Base-by-base conservation (phyloP, 2,113 vertebrate genomes). In the Nyctereutes procyonoides region DNA sequence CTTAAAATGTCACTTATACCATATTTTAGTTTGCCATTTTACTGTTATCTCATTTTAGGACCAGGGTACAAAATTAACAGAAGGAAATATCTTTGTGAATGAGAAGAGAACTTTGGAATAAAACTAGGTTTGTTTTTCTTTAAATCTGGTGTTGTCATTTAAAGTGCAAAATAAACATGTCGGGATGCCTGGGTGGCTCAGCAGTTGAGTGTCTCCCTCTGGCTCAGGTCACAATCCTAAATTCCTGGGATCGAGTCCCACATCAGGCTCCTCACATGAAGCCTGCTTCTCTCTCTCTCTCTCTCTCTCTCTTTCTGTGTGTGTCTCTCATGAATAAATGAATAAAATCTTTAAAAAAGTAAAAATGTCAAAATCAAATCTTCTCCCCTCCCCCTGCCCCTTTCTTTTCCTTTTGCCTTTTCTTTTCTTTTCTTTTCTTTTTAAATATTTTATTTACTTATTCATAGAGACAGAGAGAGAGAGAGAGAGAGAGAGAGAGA, bases 341-440 rank as follows among this genome's bases (percentile, higher is more conserved):
- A 43, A 43, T 43, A 43, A 43, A 43, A 43, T 43, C 6, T 43
- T 43, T 43, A 1, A 43, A 43, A 43, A 93, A 43, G n/a, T n/a
- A 35, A 92, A 56, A 5, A 73, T 43, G 6, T 24, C 5, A 58
- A 82, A 92, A 24, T 83, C 51, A 8, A 53, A 24, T 55, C 2
- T 51, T 55, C 2, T 51, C 1, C 51, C 63, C 43, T 48, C 4
- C 2, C 13, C 2, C 43, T 43, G 43, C 43, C 13, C 1, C 62
- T 14, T 24, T 51, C 6, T 65, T 56, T 16, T 81, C 35, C 58
- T 51, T 76, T 93, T 71, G 4, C 1, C 20, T 93, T 90, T 80
- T 38, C n/a, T 55, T 92, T 85, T 43, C 20, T 93, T 90, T 80
- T 38, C n/a, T 55, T 92, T 85, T 43, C n/a, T 55, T 92, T 85